phyloP scores from a whole-genome alignment of 2,797 vertebrate genomes.

The Rhabdomys pumilio region DNA sequence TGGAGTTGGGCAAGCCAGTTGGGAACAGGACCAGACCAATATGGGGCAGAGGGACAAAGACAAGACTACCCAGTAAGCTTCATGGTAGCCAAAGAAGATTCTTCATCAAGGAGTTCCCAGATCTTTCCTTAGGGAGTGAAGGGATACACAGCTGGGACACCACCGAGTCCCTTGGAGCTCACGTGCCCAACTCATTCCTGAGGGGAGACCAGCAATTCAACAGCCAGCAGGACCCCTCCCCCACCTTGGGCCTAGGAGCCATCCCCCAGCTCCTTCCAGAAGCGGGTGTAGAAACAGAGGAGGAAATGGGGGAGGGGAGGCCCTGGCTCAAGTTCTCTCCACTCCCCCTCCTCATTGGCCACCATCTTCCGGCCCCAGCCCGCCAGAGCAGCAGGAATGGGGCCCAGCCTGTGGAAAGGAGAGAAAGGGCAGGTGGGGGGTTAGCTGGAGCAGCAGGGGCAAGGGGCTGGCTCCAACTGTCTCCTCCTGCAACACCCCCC shows the following conservation, averaged over 20 bases:
- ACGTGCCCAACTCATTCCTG: slow-evolving; percentile 58
- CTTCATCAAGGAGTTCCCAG: slow-evolving; percentile 38
- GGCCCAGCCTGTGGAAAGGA: slow-evolving; percentile 82
- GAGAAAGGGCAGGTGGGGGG: slow-evolving; percentile 86
- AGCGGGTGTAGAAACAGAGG: slow-evolving; percentile 78
- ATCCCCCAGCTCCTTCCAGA: slow-evolving; percentile 80
- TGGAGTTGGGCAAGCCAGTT: slow-evolving; percentile 50
- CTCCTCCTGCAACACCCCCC: slow-evolving; percentile 78
- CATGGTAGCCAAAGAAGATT: neutral
- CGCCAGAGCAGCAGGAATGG: slow-evolving; percentile 83
- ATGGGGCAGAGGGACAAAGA: slow-evolving; percentile 32
- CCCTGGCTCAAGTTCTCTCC: slow-evolving; percentile 83
- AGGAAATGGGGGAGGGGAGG: slow-evolving; percentile 87
- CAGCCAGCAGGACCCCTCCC: slow-evolving; percentile 82
- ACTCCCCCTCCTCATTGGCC: slow-evolving; percentile 85
- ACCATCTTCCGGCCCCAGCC: slow-evolving; percentile 83
- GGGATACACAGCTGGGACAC: neutral
- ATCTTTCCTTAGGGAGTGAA: neutral
- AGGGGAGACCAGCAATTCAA: slow-evolving; percentile 63
- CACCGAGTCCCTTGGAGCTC: slow-evolving; percentile 46
- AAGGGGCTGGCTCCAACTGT: slow-evolving; percentile 79
- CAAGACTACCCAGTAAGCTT: slow-evolving; percentile 8
- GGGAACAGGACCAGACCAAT: slow-evolving; percentile 60
- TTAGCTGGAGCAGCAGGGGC: slow-evolving; percentile 80
- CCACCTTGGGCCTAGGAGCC: slow-evolving; percentile 78